Evolutionary conservation across 2,113 vertebrate genomes (phyloP), one percentile per base, ranked within the genome.

Genomic region (Oreochromis spilurus): DNA sequence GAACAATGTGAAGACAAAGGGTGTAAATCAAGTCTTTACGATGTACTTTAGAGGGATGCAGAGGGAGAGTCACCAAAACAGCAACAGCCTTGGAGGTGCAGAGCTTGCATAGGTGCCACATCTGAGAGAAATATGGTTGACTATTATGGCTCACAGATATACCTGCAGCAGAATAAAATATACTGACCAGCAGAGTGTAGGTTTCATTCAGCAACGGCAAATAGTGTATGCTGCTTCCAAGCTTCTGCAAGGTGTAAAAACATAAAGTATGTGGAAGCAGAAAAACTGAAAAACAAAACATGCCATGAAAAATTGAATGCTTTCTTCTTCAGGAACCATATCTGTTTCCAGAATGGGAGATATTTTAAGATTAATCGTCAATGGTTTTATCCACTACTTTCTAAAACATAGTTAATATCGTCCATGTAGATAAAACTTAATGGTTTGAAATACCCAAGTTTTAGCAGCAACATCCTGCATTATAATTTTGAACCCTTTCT

Each of bases 81-180:
- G 84, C 82, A 85, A 13, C 79, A 88, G 87, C 84, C 92, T 88
- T 79, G 84, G 53, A 92, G 80, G 62, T 75, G 31, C 53, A 60
- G 78, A 86, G 85, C 79, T 88, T 83, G 86, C 85, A 82, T 3
- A 45, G 81, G 29, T 54, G 58, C 26, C 43, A 13, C n/a, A 40
- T 45, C 6, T 67, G 84, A 88, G 82, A 91, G 90, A 95, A 91
- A 87, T 92, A 89, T 88, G 82, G 81, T 52, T 4, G 26, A 38
- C 87, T 77, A 67, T 92, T 90, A 89, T 5, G 21, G 82, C 84
- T 52, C 85, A 87, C 62, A 75, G 86, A 85, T 67, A 40, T n/a
- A 87, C 50, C 84, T 54, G 72, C 82, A 58, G 84, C 72, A 80
- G 87, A 55, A 52, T 88, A 81, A 36, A 88, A 78, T 84, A 48